Evolutionary conservation across 2,888 invertebrate species (phyloP), one percentile per base, ranked within the genome.

Genomic region (Tipula confusa): DNA sequence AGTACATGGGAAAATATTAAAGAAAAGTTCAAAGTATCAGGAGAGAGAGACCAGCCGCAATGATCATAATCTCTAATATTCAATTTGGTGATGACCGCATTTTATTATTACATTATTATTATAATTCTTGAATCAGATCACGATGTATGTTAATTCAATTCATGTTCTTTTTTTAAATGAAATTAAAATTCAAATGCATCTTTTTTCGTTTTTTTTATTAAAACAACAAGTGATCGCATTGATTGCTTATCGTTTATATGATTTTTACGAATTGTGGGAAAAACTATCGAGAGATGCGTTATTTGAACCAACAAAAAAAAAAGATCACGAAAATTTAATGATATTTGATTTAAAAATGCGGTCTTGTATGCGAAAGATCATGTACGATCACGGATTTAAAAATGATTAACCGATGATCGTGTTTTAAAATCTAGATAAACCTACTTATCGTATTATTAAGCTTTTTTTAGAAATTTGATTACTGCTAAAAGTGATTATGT

Each of bases 121-220:
- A 48, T 18, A 18, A 24, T 64, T 64, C 64, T n/a, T n/a, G 24
- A 64, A 64, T 64, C 64, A 64, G 64, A 64, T 64, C 64, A 64
- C 64, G 64, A 64, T 64, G 64, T 64, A 64, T 64, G 64, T 64
- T 64, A 64, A 64, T 64, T 64, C 64, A 64, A 64, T 64, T 64
- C 64, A 64, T 64, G 64, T 64, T 33, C 11, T 9, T 64, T 24
- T n/a, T 24, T 24, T 24, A 64, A 64, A 64, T 64, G 64, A 64
- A 64, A 64, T 64, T 64, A n/a, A 36, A 36, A 43, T 43, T 43
- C n/a, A n/a, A n/a, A n/a, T n/a, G n/a, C n/a, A n/a, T 43, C 15
- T 43, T 43, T 43, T 43, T 43, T 1, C 15, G 0, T 36, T 15
- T n/a, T 43, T 43, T 43, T 2, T n/a, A n/a, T 43, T 1, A 38